phyloP scores from a whole-genome alignment of 2,113 vertebrate genomes.

The Equus przewalskii region DNA sequence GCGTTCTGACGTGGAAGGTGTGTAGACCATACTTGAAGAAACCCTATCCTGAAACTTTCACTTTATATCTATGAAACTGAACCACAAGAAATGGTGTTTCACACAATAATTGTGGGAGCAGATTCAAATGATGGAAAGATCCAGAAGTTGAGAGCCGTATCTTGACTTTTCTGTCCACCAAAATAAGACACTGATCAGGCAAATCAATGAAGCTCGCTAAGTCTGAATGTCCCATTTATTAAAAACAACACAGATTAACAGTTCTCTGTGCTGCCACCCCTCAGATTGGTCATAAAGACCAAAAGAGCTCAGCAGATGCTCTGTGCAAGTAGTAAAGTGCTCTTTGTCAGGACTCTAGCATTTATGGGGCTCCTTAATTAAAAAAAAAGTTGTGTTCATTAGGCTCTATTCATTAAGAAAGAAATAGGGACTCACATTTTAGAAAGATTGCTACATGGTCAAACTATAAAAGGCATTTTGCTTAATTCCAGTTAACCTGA shows the following conservation, averaged over 20 bases:
- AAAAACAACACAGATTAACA: conserved; percentile 1
- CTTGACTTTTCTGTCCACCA: not conserved
- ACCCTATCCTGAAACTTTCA: not conserved
- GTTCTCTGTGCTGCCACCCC: not conserved
- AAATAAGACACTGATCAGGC: not conserved
- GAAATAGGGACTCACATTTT: not conserved
- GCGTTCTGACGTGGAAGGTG: not conserved
- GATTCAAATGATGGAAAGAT: not conserved
- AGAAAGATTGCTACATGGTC: not conserved
- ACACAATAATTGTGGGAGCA: not conserved
- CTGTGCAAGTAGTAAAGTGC: not conserved
- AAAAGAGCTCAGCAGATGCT: not conserved
- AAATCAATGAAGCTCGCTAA: not conserved
- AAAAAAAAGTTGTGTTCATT: not conserved
- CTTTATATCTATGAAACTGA: not conserved
- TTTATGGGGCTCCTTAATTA: not conserved
- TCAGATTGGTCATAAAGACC: not conserved
- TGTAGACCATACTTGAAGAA: not conserved
- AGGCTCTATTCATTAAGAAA: conserved; percentile 17
- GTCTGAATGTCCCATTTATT: conserved; percentile 29
- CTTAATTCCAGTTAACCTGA: conserved; percentile 41
- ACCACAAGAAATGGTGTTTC: not conserved
- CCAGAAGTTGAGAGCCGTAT: not conserved
- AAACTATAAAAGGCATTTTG: conserved; percentile 17
- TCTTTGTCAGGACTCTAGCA: conserved; percentile 3